Base-by-base conservation (phyloP, 2,888 invertebrate genomes). In the Lingula anatina region DNA sequence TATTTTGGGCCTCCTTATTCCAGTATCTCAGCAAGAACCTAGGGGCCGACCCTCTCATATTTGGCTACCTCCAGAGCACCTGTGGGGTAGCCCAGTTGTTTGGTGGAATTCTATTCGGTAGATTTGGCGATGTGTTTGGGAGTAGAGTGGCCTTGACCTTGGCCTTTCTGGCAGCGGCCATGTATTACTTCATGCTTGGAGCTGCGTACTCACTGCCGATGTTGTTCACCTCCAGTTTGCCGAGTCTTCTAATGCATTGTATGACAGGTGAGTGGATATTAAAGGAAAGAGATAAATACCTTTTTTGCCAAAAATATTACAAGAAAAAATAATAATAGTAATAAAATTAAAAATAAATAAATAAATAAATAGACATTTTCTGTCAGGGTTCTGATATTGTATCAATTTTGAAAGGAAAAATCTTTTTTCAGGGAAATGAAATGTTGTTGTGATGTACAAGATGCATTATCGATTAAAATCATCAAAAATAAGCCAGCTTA, bases 191-290 rank as follows among this genome's bases (percentile, higher is more conserved):
- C 20, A 45, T 71, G 20, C 52, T 72, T 26, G 65, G 64, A 1
- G 15, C 71, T 21, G 60, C 73, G 5, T 50, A 61, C 27, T 62
- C 45, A 20, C 53, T 71, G 4, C 61, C 68, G 0, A 42, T 71
- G 37, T 56, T 74, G 18, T 71, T 74, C 50, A 38, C 72, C 23
- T 73, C 73, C 2, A 53, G 73, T 20, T 49, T 70, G 4, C 70
- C 71, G 9, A 67, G 70, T 5, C 46, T 73, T 5, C 70, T 72
- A 50, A 68, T 74, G 66, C 72, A 73, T 56, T 68, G 68, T 4
- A 73, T 74, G 73, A 73, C 73, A 63, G 72, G 72, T 71, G 50
- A 24, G 53, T 23, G n/a, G n/a, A n/a, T n/a, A n/a, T n/a, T n/a
- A n/a, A n/a, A n/a, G n/a, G n/a, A n/a, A n/a, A n/a, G n/a, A n/a